These are phyloP conservation scores for Erpobdella octoculata DNA, from an alignment of 2,888 invertebrate genomes.

Conservation along the genomic window DNA sequence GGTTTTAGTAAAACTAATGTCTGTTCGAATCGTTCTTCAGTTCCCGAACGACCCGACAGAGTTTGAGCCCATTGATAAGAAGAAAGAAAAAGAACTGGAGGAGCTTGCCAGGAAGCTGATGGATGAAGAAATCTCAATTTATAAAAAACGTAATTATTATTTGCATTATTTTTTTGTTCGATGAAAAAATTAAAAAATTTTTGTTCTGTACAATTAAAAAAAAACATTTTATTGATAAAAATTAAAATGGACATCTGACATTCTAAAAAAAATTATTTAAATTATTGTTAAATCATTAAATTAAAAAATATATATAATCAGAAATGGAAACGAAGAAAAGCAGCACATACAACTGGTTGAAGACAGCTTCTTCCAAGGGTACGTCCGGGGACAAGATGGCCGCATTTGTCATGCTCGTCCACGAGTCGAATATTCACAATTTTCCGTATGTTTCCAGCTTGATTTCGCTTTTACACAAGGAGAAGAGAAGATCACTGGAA, in stretches of 20 bases:
- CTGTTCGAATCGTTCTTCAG: neutral
- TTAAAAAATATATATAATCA: neutral
- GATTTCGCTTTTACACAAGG: constrained; percentile 69
- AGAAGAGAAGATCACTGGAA: constrained; percentile 58
- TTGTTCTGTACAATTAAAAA: no score
- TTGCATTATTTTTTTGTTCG: no score
- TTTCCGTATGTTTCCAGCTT: constrained; percentile 64
- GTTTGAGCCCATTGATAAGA: neutral
- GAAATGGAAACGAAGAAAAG: neutral
- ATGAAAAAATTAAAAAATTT: no score
- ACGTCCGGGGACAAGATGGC: constrained; percentile 78
- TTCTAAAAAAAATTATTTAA: no score
- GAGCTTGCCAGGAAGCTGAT: neutral
- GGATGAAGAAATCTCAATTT: constrained; percentile 4
- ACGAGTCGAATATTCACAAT: constrained; percentile 76
- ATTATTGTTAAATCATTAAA: neutral
- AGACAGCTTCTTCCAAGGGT: constrained; percentile 65
- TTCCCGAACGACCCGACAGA: constrained; percentile 8
- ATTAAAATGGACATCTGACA: no score
- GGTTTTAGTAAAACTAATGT: no score
- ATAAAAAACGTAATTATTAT: neutral
- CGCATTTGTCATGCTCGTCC: constrained; percentile 70
- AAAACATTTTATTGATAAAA: no score
- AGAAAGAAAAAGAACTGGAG: neutral
- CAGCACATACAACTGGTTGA: constrained; percentile 45